Conservation (phyloP, 2,888 invertebrate species). For the Parascotia fuliginaria region DNA sequence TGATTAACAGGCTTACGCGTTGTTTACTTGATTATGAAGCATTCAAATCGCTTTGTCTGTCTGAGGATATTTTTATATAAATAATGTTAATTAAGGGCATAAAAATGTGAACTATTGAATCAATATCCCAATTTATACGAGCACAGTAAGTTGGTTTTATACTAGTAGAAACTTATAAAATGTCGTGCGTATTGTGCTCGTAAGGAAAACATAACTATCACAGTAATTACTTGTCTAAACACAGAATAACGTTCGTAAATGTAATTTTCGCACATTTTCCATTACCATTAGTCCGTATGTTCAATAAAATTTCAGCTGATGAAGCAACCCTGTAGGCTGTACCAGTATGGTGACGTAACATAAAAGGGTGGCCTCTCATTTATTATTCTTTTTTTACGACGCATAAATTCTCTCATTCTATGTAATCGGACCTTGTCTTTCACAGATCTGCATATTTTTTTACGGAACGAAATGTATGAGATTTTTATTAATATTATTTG, state of each 20-base stretch:
- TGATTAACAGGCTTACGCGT: neutral
- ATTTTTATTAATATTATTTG: constrained; percentile 7
- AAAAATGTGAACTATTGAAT: no score
- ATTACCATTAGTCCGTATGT: constrained; percentile 3
- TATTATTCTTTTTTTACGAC: constrained; percentile 57
- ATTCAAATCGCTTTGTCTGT: no score
- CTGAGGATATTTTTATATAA: no score
- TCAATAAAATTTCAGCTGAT: constrained; percentile 19
- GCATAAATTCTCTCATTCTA: constrained; percentile 50
- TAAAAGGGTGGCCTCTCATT: constrained; percentile 45
- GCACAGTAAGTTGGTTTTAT: no score
- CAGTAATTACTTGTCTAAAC: neutral
- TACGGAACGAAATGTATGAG: constrained; percentile 22
- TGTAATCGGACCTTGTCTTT: constrained; percentile 50
- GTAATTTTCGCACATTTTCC: constrained; percentile 10
- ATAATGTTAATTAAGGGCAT: no score
- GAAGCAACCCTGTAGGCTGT: constrained; percentile 24
- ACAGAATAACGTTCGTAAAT: neutral
- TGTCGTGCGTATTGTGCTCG: neutral
- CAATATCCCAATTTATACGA: no score
- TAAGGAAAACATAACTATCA: neutral
- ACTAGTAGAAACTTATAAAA: no score
- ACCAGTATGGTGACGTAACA: constrained; percentile 30
- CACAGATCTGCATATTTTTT: constrained; percentile 54
- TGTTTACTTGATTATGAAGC: no score